Base-by-base conservation (phyloP, 37 sponge, comb jelly and placozoan genomes). In the Chondrilla cf. caribensis region DNA sequence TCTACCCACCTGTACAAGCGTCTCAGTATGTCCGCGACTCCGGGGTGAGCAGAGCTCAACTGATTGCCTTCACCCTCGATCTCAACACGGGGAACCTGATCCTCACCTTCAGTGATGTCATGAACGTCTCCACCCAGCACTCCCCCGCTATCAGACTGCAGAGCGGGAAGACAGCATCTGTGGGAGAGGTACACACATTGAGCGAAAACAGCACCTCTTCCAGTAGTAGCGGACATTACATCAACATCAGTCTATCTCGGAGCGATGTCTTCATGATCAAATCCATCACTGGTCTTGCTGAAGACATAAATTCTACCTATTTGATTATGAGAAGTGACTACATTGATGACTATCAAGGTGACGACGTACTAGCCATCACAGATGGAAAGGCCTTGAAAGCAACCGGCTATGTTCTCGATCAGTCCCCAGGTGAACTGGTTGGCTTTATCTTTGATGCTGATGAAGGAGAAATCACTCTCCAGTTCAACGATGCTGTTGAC, bases 341-440 rank as follows among this genome's bases (percentile, higher is more conserved):
- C 58, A 86, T 96, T 79, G 86, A 90, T 86, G 97, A 96, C 80
- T 92, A 92, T 77, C 82, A 39, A 35, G 88, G 90, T 14, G 81
- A 88, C 22, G 88, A 90, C 84, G 82, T 96, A 15, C 29, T 90
- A 19, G 79, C 97, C 18, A 89, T 92, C 58, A 91, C 90, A 43
- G 92, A 91, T 83, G 95, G 95, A 15, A 94, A 86, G 72, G 95
- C 86, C 22, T 79, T 87, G 43, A 83, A 68, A 83, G 97, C 71
- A 15, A 40, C 85, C 2, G 31, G 29, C 3, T 88, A 86, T 58
- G 78, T 81, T 28, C 42, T 86, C 25, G 97, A 96, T 72, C 36
- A 15, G 29, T 78, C 87, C 33, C 59, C 84, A 25, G 93, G 91
- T 57, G 60, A 82, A 7, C 84, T 96, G 15, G 29, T 60, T 26